Evolutionary conservation across 1,140 invertebrate genomes (phyloP).

Genomic region (Apis mellifera): Amel_HAv3.1 CM009941.2:7021501-7022000

Average conservation of each 20-base stretch:
- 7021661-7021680: conserved; percentile 81
- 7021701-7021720: conserved; percentile 63
- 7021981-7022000: conserved; percentile 85
- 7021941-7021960: conserved; percentile 10
- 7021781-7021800: too few relatives aligned
- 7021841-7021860: background rate
- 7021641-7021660: background rate
- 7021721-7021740: conserved; percentile 88
- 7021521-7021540: too few relatives aligned
- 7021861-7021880: background rate
- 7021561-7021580: background rate
- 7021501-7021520: too few relatives aligned
- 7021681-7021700: conserved; percentile 70
- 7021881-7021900: too few relatives aligned
- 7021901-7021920: too few relatives aligned
- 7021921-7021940: too few relatives aligned
- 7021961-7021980: conserved; percentile 66
- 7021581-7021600: background rate
- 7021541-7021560: background rate
- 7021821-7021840: conserved; percentile 34
- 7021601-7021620: background rate
- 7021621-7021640: background rate
- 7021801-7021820: too few relatives aligned
- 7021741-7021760: conserved; percentile 86
- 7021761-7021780: conserved; percentile 84